Percentiles rank a stretch among this genome's conserved stretches.
These are phyloP conservation scores for Deilephila elpenor DNA, from an alignment of 2,888 invertebrate genomes.

Conservation along the genomic window DNA sequence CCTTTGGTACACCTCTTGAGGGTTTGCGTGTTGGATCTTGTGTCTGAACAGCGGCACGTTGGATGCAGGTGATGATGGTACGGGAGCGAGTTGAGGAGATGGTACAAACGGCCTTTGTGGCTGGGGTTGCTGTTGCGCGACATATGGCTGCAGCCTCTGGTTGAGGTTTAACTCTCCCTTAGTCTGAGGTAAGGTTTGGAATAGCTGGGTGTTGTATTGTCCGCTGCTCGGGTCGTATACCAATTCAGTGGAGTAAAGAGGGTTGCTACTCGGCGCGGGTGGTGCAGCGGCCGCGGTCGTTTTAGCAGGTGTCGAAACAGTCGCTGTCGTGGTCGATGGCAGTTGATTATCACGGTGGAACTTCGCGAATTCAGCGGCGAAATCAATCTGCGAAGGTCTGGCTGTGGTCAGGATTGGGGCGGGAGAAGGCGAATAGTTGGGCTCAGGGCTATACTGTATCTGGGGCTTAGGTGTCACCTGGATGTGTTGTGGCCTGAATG, in stretches of 20 bases:
- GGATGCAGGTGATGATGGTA: constrained; percentile 62
- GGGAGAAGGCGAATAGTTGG: constrained; percentile 72
- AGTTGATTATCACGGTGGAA: constrained; percentile 88
- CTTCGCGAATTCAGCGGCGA: constrained; percentile 90
- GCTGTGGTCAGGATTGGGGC: constrained; percentile 60
- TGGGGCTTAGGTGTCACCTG: constrained; percentile 85
- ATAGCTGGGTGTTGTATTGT: constrained; percentile 91
- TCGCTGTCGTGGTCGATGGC: constrained; percentile 79
- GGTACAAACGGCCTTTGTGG: constrained; percentile 82
- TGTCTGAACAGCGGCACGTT: constrained; percentile 79
- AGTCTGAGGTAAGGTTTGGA: constrained; percentile 90
- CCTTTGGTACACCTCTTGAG: constrained; percentile 83
- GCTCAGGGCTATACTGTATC: constrained; percentile 76
- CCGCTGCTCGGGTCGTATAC: constrained; percentile 91
- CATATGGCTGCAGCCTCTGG: constrained; percentile 90
- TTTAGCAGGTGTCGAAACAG: constrained; percentile 68
- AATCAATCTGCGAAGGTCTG: constrained; percentile 82
- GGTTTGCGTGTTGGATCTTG: constrained; percentile 71
- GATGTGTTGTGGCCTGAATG: constrained; percentile 86
- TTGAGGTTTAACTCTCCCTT: constrained; percentile 89
- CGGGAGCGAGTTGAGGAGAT: constrained; percentile 84
- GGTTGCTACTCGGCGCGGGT: constrained; percentile 81
- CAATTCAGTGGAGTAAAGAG: constrained; percentile 91
- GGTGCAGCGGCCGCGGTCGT: constrained; percentile 58
- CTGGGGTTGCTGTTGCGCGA: constrained; percentile 85